phyloP scores from a whole-genome alignment of 2,113 vertebrate species.

The Sclerurus mexicanus region DNA sequence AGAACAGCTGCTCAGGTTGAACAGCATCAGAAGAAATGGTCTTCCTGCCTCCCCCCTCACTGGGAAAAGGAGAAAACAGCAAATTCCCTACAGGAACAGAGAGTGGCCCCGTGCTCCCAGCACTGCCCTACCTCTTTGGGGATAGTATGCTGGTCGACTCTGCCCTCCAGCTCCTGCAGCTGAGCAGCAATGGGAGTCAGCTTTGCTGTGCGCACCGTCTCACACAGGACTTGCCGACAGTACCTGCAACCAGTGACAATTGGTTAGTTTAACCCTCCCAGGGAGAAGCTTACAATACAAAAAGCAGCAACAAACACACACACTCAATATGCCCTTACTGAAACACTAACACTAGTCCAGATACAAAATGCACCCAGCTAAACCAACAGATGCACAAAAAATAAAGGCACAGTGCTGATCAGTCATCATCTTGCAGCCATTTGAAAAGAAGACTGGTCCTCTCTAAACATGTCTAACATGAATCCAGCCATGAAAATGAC shows the following conservation, averaged over 20 bases:
- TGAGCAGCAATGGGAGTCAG: slow-evolving; percentile 90
- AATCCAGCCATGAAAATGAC: background rate
- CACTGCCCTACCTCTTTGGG: slow-evolving; percentile 87
- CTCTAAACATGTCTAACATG: background rate
- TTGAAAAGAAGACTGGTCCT: background rate
- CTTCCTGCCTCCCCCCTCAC: background rate
- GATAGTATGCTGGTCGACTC: slow-evolving; percentile 87
- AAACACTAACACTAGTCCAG: background rate
- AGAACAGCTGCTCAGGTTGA: background rate
- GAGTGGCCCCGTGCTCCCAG: background rate
- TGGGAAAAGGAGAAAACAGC: background rate
- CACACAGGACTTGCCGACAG: slow-evolving; percentile 90
- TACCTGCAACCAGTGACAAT: slow-evolving; percentile 76
- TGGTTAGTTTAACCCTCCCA: background rate
- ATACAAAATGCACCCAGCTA: background rate
- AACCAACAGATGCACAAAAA: background rate
- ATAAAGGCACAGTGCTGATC: background rate
- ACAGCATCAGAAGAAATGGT: background rate
- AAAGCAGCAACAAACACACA: background rate
- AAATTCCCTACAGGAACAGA: background rate
- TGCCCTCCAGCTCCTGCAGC: slow-evolving; percentile 92
- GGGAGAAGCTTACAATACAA: background rate
- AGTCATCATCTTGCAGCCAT: background rate
- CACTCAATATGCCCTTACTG: background rate
- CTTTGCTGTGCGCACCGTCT: slow-evolving; percentile 91